Base-by-base conservation (phyloP, 2,797 vertebrate species). In the Phalloptychus januarius region DNA sequence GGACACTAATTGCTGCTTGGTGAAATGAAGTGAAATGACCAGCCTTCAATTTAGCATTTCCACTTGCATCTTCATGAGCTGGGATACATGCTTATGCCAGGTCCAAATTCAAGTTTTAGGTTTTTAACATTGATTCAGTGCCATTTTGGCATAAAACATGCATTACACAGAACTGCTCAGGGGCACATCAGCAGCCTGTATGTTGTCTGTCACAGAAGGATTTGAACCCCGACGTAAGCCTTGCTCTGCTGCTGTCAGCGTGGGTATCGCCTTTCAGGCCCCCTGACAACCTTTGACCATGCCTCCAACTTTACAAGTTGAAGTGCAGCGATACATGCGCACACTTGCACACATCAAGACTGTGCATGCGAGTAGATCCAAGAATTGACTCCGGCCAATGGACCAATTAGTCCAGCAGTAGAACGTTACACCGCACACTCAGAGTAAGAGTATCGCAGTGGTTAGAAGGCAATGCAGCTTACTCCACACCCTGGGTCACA, bases 251-350 rank as follows among this genome's bases (percentile, higher is more conserved):
- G 52, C 83, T 86, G 78, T 90, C 85, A 83, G 80, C 80, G 0
- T 28, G 18, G 45, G 88, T 84, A 70, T 92, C 87, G 45, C 40
- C 78, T 92, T 91, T 50, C 89, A 76, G 69, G 76, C 84, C 83
- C 56, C 56, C 52, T 80, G 80, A 79, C 85, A 81, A 48, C 61
- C 40, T 79, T 44, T 84, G 72, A 81, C 75, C 71, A 63, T 76
- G 11, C 40, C 74, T 80, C 67, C 56, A 72, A 80, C 70, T 52
- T 56, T 78, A 75, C 63, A 71, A 28, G 56, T 71, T 33, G 11
- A 36, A 69, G 67, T 36, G 33, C 16, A 7, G 48, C 31, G 72
- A 7, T 18, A 44, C 58, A 46, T 10, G 31, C 20, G 46, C 70
- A 52, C 48, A 15, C 13, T 67, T 61, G 69, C 7, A 0, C 80